A percentile compares a stretch with the other conserved stretches of the same genome.
Conservation (phyloP, 1,140 invertebrate species). For the Lordiphosa mommai region DNA sequence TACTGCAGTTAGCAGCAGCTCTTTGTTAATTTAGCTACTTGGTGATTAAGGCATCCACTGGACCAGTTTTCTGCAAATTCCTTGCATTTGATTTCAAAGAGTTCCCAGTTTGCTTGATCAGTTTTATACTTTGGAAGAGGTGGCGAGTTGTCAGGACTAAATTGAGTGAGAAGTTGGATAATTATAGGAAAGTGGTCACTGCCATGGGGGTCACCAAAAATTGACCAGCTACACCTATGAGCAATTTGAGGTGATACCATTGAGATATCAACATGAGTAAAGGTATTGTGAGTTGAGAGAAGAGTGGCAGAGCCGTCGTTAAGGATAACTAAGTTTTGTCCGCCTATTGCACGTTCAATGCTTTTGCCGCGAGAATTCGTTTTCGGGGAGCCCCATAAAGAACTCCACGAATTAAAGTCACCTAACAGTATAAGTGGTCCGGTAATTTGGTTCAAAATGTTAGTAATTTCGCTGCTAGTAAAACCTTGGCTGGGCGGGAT, state of each 20-base stretch:
- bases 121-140: too few species aligned
- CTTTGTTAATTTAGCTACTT: too few species aligned
- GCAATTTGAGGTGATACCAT: slow-evolving; percentile 9
- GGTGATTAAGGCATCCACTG: too few species aligned
- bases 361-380: slow-evolving; percentile 2
- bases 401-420: slow-evolving; percentile 17
- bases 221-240: slow-evolving; percentile 9
- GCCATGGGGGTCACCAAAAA: slow-evolving; percentile 2
- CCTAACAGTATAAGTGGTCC: slow-evolving; percentile 13
- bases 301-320: too few species aligned
- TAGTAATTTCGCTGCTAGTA: not conserved
- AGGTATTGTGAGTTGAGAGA: too few species aligned
- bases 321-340: too few species aligned
- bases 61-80: too few species aligned
- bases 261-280: too few species aligned
- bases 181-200: slow-evolving; percentile 27
- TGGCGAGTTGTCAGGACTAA: too few species aligned
- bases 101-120: too few species aligned
- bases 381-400: slow-evolving; percentile 12
- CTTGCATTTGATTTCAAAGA: too few species aligned
- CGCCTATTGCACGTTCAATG: too few species aligned
- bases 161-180: not conserved
- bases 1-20: not conserved
- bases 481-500: slow-evolving; percentile 13
- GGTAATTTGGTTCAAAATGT: slow-evolving; percentile 5